Evolutionary conservation across 2,888 invertebrate genomes (phyloP), one percentile per base, ranked within the genome.

Genomic region (Aphidius colemani): DNA sequence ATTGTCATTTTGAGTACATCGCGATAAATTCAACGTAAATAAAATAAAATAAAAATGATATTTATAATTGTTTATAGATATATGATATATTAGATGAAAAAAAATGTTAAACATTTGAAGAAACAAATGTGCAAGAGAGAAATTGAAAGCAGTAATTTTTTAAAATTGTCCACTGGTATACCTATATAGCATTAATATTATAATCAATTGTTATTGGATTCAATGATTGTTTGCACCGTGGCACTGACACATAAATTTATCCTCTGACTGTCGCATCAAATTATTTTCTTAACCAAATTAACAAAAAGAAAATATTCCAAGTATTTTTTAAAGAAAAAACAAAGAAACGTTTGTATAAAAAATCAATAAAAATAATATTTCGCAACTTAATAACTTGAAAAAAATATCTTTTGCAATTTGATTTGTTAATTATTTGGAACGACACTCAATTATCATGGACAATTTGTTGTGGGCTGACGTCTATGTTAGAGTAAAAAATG

Each of bases 391-490:
- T 30, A 30, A 0, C 5, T 30, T n/a, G n/a, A n/a, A 30, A 30
- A 5, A 5, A 30, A 30, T 5, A 5, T 50, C 50, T 63, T 18
- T 45, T 11, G 18, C 7, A 43, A 59, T 50, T 43, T 51, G 40
- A 61, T 61, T 5, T 61, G 53, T 61, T 55, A 30, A 61, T 40
- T 39, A 64, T 57, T 13, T 53, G 51, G 60, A 67, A 67, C 71
- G 69, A 71, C 72, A 69, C 75, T 75, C 74, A 75, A 71, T 74
- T 69, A 73, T 74, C 74, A 80, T 80, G 78, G 77, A 80, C 77
- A 79, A 78, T 80, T 80, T 80, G 80, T 78, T 81, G 81, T 82
- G 80, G 81, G 82, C 81, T 81, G 81, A 81, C 80, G 76, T 81
- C 75, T 79, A 78, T 82, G 82, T 82, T 81, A 81, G 82, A 81